Percentiles rank a stretch among this genome's conserved stretches.
Conservation (phyloP, 2,888 invertebrate genomes). For the Allacma fusca region DNA sequence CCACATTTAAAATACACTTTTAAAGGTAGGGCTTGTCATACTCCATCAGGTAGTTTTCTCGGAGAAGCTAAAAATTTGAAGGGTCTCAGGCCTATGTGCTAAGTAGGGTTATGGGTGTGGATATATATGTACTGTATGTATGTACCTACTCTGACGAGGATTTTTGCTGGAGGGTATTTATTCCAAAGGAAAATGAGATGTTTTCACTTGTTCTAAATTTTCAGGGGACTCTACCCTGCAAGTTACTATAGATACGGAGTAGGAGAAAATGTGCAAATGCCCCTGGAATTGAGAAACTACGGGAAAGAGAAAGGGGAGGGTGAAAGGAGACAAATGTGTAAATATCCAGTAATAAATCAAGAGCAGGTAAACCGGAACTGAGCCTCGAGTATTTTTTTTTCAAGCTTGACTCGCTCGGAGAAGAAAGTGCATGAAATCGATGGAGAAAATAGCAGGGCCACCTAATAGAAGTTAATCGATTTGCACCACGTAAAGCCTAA, state of each 20-base stretch:
- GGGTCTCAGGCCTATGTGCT: too few species aligned
- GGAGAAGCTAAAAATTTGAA: too few species aligned
- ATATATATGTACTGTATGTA: too few species aligned
- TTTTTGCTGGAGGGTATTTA: too few species aligned
- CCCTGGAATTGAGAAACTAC: neutral
- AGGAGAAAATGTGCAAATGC: too few species aligned
- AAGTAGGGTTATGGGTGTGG: too few species aligned
- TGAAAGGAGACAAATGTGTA: constrained; percentile 18
- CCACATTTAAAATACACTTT: too few species aligned
- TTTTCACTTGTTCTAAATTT: neutral
- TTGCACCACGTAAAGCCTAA: constrained; percentile 39
- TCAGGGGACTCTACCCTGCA: neutral
- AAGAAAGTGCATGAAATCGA: constrained; percentile 39
- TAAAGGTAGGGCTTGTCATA: too few species aligned
- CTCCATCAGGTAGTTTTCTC: too few species aligned
- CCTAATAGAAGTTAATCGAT: constrained; percentile 47
- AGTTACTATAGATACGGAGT: too few species aligned
- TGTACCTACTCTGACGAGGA: too few species aligned
- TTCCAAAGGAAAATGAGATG: too few species aligned
- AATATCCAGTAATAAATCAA: constrained; percentile 43
- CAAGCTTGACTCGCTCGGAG: neutral
- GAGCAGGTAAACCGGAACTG: constrained; percentile 45
- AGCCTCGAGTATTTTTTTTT: constrained; percentile 29
- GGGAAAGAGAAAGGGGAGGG: neutral
- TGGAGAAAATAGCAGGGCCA: constrained; percentile 32